These are phyloP conservation scores for Alsophila aescularia DNA, from an alignment of 2,888 invertebrate genomes.

Conservation along the genomic window DNA sequence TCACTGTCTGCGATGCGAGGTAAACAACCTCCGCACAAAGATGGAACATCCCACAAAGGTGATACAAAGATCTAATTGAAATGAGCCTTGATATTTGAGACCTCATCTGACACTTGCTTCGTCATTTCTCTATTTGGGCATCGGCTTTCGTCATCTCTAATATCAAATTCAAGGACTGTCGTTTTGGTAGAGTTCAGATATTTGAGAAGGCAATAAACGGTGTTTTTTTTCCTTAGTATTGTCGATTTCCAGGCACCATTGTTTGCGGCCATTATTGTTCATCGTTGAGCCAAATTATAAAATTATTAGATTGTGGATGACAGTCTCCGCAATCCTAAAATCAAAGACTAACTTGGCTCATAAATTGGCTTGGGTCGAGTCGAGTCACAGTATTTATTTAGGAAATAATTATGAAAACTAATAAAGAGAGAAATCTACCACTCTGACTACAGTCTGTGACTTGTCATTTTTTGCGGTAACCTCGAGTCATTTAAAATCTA, in stretches of 20 bases:
- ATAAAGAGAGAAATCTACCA: slow-evolving; percentile 18
- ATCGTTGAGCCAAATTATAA: too few species aligned
- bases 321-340: not conserved
- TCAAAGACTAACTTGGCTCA: not conserved
- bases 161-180: slow-evolving; percentile 14
- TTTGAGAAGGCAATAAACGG: not conserved
- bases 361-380: not conserved
- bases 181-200: slow-evolving; percentile 9
- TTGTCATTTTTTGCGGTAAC: slow-evolving; percentile 30
- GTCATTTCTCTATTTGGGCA: slow-evolving; percentile 24
- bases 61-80: slow-evolving; percentile 24
- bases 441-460: not conserved
- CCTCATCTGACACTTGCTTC: slow-evolving; percentile 16
- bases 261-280: too few species aligned
- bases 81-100: slow-evolving; percentile 16
- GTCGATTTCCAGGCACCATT: too few species aligned
- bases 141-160: slow-evolving; percentile 28
- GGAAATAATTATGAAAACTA: not conserved
- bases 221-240: not conserved
- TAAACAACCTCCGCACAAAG: slow-evolving; percentile 30
- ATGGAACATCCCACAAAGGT: slow-evolving; percentile 24
- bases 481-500: slow-evolving; percentile 41
- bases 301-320: not conserved
- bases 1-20: slow-evolving; percentile 35
- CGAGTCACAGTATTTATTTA: not conserved